Evolutionary conservation across 1,140 invertebrate genomes (phyloP), one percentile per base, ranked within the genome.

Genomic region (Gonioctena quinquepunctata): DNA sequence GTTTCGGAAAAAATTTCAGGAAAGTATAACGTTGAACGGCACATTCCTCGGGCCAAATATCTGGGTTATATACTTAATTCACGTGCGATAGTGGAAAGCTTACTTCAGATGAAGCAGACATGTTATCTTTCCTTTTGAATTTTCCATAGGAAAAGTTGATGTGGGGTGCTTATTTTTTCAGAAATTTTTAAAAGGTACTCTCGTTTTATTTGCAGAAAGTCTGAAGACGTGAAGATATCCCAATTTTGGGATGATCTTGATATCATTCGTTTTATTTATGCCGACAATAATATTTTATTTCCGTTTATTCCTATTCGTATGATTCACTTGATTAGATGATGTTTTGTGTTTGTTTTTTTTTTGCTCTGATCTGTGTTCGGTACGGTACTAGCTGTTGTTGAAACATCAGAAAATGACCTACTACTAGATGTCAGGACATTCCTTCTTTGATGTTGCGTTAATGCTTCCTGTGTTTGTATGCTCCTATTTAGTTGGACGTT

Each of bases 1-100:
- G 21, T 59, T 59, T 59, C 18, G 50, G 50, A 21, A 54, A 54
- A 16, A n/a, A n/a, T 54, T 54, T 54, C 50, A n/a, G n/a, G n/a
- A n/a, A n/a, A n/a, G 18, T 54, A 54, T n/a, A 54, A n/a, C 18
- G 50, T 54, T 54, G 50, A 54, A 54, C 18, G 50, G 50, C 50
- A 54, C 50, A 54, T 16, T 54, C 50, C 50, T 54, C 50, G 18
- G n/a, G n/a, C n/a, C 50, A 54, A 21, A 54, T 21, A 16, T 54
- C 18, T n/a, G 50, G 50, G 0, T 54, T 21, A 54, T 54, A 54
- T 54, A 54, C 50, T 16, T 54, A 2, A 16, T 54, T 54, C 18
- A 21, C 18, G 18, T 54, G 11, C 7, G 50, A 54, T 2, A 54
- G n/a, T n/a, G n/a, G n/a, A n/a, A n/a, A n/a, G n/a, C n/a, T n/a